A percentile compares a stretch with the other conserved stretches of the same genome.
phyloP scores from a whole-genome alignment of 2,888 invertebrate genomes.

The Volucella inflata region DNA sequence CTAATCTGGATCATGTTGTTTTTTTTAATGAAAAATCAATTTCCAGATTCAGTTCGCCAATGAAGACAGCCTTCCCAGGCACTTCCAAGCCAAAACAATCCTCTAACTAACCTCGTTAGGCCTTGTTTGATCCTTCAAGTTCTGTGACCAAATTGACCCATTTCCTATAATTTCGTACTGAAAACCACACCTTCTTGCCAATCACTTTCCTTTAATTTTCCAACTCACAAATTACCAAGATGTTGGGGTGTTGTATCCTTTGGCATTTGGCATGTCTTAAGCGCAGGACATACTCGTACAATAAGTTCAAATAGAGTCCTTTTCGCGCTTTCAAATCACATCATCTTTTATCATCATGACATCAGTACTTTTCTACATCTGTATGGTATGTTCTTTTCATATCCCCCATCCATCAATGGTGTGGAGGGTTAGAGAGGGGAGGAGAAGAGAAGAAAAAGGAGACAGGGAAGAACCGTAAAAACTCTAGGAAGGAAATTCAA shows the following conservation, averaged over 20 bases:
- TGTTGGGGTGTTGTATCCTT: too few relatives aligned
- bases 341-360: slow-evolving; percentile 71
- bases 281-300: slow-evolving; percentile 34
- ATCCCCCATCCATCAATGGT: slow-evolving; percentile 16
- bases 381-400: slow-evolving; percentile 17
- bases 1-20: too few relatives aligned
- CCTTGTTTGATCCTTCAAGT: too few relatives aligned
- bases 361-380: slow-evolving; percentile 59
- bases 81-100: too few relatives aligned
- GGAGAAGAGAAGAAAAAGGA: slow-evolving; percentile 25
- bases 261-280: slow-evolving; percentile 35
- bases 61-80: too few relatives aligned
- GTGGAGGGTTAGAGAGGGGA: slow-evolving; percentile 39
- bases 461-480: slow-evolving; percentile 47
- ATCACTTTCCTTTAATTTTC: slow-evolving; percentile 66
- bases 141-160: too few relatives aligned
- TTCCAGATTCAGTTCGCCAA: too few relatives aligned
- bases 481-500: slow-evolving; percentile 70
- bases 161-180: slow-evolving; percentile 33
- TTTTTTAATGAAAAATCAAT: too few relatives aligned
- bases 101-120: too few relatives aligned
- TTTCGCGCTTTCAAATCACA: slow-evolving; percentile 49
- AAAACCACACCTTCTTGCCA: slow-evolving; percentile 29
- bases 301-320: slow-evolving; percentile 41
- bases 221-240: slow-evolving; percentile 59